Conservation (phyloP, 64 coral and sea anemone species). For the Pocillopora verrucosa region DNA sequence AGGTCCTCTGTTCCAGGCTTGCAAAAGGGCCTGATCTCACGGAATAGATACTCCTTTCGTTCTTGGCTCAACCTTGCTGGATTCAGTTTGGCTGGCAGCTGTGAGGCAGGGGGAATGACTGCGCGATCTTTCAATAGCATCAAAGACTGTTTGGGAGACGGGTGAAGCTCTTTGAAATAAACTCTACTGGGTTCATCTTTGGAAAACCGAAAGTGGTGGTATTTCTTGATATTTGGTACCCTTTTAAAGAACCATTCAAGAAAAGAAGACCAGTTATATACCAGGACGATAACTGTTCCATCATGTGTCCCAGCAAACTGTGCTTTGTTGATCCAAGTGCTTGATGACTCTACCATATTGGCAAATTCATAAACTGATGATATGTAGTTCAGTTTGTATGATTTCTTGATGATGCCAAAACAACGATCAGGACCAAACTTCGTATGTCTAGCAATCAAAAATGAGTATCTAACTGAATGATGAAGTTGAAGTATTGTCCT, state of each 20-base stretch:
- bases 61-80: neutral
- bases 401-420: neutral
- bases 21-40: conserved; percentile 30
- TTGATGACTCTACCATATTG: neutral
- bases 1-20: conserved; percentile 34
- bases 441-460: neutral
- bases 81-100: neutral
- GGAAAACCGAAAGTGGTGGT: neutral
- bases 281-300: neutral
- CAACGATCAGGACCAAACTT: neutral
- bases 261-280: neutral
- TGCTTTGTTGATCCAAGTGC: neutral
- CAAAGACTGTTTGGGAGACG: neutral
- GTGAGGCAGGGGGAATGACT: neutral
- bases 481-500: neutral
- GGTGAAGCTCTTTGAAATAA: neutral
- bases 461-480: neutral
- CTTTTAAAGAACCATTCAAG: neutral
- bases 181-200: neutral
- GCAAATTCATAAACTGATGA: neutral
- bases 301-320: neutral
- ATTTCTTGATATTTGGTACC: neutral
- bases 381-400: neutral
- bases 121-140: neutral
- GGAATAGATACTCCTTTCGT: conserved; percentile 6